Conservation (phyloP, 2,797 vertebrate genomes). For the Cossypha caffra region DNA sequence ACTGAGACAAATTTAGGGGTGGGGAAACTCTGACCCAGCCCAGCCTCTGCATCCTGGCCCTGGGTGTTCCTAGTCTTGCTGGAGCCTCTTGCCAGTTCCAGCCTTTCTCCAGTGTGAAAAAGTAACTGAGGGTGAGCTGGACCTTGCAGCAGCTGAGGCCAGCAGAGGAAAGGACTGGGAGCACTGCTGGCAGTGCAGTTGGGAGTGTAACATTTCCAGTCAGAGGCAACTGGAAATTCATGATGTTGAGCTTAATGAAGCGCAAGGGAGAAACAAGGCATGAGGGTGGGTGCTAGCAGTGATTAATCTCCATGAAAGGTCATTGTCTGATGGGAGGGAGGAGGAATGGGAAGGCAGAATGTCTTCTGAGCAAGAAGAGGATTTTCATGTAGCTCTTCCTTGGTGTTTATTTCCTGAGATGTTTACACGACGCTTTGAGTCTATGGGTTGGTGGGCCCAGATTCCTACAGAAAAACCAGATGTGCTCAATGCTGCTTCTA, state of each 20-base stretch:
- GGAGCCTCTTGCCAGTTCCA: neutral
- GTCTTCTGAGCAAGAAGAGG: neutral
- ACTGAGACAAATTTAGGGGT: neutral
- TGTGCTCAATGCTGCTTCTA: neutral
- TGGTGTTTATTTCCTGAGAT: neutral
- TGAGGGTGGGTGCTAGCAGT: neutral
- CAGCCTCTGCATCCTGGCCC: neutral
- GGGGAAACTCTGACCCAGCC: neutral
- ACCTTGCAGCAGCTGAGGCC: neutral
- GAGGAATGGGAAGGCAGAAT: neutral
- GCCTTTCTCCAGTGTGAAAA: neutral
- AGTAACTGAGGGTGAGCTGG: neutral
- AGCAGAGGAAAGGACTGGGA: neutral
- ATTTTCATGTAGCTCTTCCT: neutral
- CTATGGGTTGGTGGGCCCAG: neutral
- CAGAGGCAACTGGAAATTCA: neutral
- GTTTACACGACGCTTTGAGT: accelerated
- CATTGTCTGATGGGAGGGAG: neutral
- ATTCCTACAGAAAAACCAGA: neutral
- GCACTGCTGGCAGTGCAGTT: neutral
- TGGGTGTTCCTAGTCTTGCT: neutral
- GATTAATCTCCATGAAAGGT: neutral
- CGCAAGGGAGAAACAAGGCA: neutral
- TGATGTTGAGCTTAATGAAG: neutral
- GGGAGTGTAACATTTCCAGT: neutral